These are phyloP conservation scores for Chrysomela aeneicollis DNA, from an alignment of 2,888 invertebrate species.

Conservation along the genomic window DNA sequence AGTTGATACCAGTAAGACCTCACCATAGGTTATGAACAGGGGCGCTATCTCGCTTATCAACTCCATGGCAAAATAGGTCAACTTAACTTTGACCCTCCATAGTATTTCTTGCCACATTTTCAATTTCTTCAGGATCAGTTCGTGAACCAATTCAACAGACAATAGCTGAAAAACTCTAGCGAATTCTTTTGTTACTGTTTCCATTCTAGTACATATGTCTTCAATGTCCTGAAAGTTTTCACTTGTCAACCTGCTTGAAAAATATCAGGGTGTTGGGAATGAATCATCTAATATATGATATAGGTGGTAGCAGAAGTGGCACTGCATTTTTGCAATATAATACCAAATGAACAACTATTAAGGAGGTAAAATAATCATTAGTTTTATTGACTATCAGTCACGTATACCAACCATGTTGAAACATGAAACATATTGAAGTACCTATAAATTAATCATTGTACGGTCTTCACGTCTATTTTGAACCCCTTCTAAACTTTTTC, in stretches of 20 bases:
- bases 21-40: slow-evolving; percentile 67
- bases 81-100: slow-evolving; percentile 65
- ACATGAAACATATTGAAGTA: too few relatives aligned
- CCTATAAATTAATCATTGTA: too few relatives aligned
- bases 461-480: too few relatives aligned
- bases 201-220: slow-evolving; percentile 65
- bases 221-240: slow-evolving; percentile 66
- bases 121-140: slow-evolving; percentile 59
- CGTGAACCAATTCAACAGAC: slow-evolving; percentile 53
- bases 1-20: slow-evolving; percentile 66
- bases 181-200: slow-evolving; percentile 65
- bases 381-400: too few relatives aligned
- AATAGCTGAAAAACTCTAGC: slow-evolving; percentile 65
- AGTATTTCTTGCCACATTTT: slow-evolving; percentile 65
- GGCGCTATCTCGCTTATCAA: slow-evolving; percentile 66
- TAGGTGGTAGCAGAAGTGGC: too few relatives aligned
- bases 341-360: too few relatives aligned
- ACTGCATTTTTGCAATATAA: too few relatives aligned
- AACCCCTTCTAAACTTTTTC: too few relatives aligned
- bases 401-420: too few relatives aligned
- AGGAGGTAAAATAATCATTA: too few relatives aligned
- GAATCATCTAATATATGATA: not conserved
- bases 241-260: too few relatives aligned
- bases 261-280: not conserved
- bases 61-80: slow-evolving; percentile 65